Evolutionary conservation across 2,888 invertebrate species (phyloP), one percentile per base, ranked within the genome.

Genomic region (Agriotes lineatus): DNA sequence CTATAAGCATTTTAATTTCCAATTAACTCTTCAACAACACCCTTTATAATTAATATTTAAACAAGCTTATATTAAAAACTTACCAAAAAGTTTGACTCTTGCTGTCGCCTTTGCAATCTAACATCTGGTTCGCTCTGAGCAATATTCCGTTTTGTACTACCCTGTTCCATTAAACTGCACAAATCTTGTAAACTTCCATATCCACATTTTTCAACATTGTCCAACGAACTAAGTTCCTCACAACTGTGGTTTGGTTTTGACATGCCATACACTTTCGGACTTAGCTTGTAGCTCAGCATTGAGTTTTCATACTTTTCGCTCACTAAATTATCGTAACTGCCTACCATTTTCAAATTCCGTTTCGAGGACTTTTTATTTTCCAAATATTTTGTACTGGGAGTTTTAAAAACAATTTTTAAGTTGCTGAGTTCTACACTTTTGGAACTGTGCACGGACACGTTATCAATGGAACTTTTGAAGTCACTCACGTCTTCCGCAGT

Each of bases 121-220:
- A 91, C 85, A 81, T 91, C 90, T 0, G 91, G 91, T 82, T 91
- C 91, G 82, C 91, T 91, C 74, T 89, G 88, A 0, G 90, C 82
- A 67, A 71, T 78, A 50, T 74, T 80, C 39, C 77, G 77, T 63
- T 76, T 78, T 72, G 69, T 72, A 58, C 66, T 37, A 42, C 35
- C 48, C 18, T 61, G 61, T n/a, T 18, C 52, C 12, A 58, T 44
- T 71, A 75, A 74, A 48, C 66, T 70, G 44, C 88, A 85, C 79
- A 89, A 87, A 75, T 91, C 90, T 76, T 91, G 91, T 50, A 92
- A 83, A 78, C 91, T 91, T 19, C 90, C 90, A 87, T 89, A 90
- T 12, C 85, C 83, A 62, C 76, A 77, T 52, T 80, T 81, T 56
- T 82, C 82, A 6, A 75, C 74, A 19, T 74, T 74, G 20, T 82